Base-by-base conservation (phyloP, 2,888 invertebrate genomes). In the Trichogramma evanescens region DNA sequence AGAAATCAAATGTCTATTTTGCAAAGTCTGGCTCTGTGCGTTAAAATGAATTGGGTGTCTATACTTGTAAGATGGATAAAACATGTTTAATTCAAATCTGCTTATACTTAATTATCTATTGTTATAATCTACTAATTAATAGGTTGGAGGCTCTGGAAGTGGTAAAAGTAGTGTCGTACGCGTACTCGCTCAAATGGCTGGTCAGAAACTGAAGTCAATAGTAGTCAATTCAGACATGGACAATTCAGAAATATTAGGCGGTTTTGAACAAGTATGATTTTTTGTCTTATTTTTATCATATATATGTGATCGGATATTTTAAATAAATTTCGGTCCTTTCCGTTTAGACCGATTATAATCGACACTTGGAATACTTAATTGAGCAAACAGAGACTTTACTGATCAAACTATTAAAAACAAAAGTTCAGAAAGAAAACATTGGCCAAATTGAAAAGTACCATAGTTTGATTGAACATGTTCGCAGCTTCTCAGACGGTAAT, bases 211-310 rank as follows among this genome's bases (percentile, higher is more conserved):
- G 50, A 84, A 86, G 68, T 85, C 89, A 0, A 80, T 97, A 61
- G 85, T 89, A 8, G 89, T 96, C 56, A 95, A 93, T 69, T 89
- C 93, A 42, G 89, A 93, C 44, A 95, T 94, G 88, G 97, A 97
- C 73, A 93, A 95, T 0, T 91, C 91, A 0, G 96, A 97, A 75
- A 86, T 97, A 56, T 82, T 97, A 2, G 99, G 99, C 55, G 95
- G 96, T 65, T 99, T 97, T 79, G 99, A 99, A 82, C 99, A 99
- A 87, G 87, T 88, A 70, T 26, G 26, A 26, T 26, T 26, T 26
- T 26, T 26, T 26, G 26, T 26, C 26, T 26, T 55, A 39, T 26
- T 49, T 54, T 39, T 4, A n/a, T 5, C 9, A 50, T 50, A 13
- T 10, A 5, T 10, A 5, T 44, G 26, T 41, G 4, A 6, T 51